Evolutionary conservation across 2,797 vertebrate species (phyloP).

Genomic region (Pipistrellus pipistrellus): DNA sequence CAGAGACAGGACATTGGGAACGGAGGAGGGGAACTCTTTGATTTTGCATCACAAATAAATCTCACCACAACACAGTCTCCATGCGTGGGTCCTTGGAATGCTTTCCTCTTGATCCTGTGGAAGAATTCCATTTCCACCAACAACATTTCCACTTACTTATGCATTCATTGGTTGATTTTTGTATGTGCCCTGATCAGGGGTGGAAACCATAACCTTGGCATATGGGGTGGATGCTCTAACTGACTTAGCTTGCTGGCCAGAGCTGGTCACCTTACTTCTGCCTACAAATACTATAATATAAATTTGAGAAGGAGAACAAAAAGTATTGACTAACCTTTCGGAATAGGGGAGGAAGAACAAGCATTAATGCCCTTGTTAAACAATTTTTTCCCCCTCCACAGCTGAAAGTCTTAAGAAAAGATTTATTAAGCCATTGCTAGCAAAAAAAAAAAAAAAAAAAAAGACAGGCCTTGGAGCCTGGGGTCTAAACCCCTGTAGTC

Average conservation of each 20-base stretch:
- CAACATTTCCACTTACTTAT: not conserved
- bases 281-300: not conserved
- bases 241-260: not conserved
- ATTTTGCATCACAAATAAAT: not conserved
- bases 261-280: not conserved
- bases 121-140: not conserved
- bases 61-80: not conserved
- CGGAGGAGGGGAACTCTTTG: not conserved
- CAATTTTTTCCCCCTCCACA: no score
- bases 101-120: not conserved
- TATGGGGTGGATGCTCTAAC: not conserved
- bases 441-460: not conserved
- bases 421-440: not conserved
- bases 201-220: not conserved
- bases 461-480: not conserved
- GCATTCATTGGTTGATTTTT: not conserved
- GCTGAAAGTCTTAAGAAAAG: not conserved
- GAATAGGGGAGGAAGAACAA: conserved; percentile 2
- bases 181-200: not conserved
- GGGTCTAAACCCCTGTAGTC: not conserved
- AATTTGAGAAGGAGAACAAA: conserved; percentile 31
- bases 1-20: not conserved
- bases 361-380: not conserved
- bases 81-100: not conserved
- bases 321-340: conserved; percentile 47